These are phyloP conservation scores for Enteromius unitaeniatus DNA, from an alignment of 2,797 vertebrate genomes.

Conservation along the genomic window DNA sequence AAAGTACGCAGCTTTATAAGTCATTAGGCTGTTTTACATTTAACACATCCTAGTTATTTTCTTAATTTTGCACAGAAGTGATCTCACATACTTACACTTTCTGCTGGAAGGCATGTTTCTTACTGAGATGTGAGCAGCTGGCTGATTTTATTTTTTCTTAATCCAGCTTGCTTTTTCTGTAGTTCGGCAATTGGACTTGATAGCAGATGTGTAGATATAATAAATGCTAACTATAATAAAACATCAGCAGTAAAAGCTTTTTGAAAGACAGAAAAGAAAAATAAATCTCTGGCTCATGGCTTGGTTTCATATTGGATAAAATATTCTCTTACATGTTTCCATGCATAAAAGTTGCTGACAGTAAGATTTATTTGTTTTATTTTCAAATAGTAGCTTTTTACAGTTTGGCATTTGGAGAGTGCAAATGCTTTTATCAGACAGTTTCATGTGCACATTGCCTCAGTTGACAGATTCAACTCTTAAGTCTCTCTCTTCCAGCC, in stretches of 20 bases:
- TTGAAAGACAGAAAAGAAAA: background rate
- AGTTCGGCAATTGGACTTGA: background rate
- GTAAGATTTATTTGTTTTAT: background rate
- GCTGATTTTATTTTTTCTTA: background rate
- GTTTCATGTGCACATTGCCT: background rate
- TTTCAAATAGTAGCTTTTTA: conserved; percentile 17
- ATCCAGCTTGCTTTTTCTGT: background rate
- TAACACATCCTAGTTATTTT: background rate
- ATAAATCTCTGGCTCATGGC: background rate
- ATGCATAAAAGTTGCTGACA: background rate
- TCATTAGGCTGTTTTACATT: background rate
- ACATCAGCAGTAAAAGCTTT: background rate
- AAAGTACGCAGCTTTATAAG: conserved; percentile 5
- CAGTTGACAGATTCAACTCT: background rate
- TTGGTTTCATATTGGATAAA: background rate
- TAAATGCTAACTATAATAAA: background rate
- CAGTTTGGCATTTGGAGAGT: background rate
- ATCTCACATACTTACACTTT: conserved; percentile 6
- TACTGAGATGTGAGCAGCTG: background rate
- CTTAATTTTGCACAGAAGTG: conserved; percentile 5
- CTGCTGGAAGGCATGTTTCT: background rate
- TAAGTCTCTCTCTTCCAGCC: background rate
- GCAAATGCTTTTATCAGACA: background rate
- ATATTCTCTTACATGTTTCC: conserved; percentile 13
- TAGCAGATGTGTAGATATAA: conserved; percentile 4